These are phyloP conservation scores for Drosophila bipectinata DNA, from an alignment of 1,140 invertebrate genomes.

Conservation along the genomic window DNA sequence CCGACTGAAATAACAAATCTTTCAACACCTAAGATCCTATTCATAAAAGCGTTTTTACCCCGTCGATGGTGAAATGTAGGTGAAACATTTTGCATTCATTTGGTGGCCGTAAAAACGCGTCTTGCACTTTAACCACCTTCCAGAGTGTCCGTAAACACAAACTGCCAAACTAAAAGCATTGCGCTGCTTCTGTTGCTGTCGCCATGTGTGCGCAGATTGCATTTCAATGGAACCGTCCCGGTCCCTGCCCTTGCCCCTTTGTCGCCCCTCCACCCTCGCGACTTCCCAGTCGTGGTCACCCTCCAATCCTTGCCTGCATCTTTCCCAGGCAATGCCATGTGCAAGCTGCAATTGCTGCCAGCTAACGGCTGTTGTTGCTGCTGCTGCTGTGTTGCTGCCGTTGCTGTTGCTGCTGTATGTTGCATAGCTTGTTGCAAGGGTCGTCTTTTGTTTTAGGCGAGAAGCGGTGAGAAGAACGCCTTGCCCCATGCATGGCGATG, in stretches of 20 bases:
- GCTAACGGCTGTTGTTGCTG: conserved; percentile 36
- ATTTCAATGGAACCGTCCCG: conserved; percentile 45
- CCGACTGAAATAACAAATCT: no score
- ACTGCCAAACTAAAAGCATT: conserved; percentile 39
- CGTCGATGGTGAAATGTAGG: conserved; percentile 36
- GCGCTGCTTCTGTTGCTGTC: conserved; percentile 19
- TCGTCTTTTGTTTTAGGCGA: conserved; percentile 40
- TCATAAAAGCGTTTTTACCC: conserved; percentile 4
- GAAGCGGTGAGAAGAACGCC: conserved; percentile 17
- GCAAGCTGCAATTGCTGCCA: conserved; percentile 53
- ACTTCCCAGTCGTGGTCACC: conserved; percentile 1
- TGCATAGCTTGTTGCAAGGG: conserved; percentile 51
- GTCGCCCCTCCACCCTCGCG: neutral
- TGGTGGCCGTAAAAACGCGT: conserved; percentile 36
- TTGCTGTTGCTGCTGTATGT: conserved; percentile 7
- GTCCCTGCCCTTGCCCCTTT: neutral
- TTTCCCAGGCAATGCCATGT: conserved; percentile 51
- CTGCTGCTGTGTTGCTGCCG: conserved; percentile 21
- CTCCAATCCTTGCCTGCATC: conserved; percentile 26
- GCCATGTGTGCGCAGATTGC: conserved; percentile 64
- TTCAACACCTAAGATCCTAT: neutral
- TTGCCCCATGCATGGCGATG: conserved; percentile 30
- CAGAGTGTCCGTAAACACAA: conserved; percentile 20
- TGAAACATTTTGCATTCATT: conserved; percentile 51
- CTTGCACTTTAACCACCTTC: conserved; percentile 44